phyloP scores from a whole-genome alignment of 2,797 vertebrate species.

The Tragelaphus eurycerus region DNA sequence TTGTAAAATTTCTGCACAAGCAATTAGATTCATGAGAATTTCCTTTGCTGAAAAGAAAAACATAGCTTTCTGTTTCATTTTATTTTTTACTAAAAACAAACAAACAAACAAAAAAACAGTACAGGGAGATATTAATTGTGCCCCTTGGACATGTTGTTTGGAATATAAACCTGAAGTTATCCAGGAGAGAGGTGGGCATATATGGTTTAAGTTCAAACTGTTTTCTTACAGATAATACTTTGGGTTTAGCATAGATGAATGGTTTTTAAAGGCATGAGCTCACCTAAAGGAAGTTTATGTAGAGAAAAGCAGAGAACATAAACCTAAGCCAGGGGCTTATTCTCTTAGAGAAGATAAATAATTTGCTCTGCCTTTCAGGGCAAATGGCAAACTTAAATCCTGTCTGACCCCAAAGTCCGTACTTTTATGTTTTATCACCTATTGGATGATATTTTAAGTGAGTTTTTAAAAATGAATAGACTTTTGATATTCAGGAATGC shows the following conservation, averaged over 20 bases:
- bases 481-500: background rate
- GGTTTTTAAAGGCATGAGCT: background rate
- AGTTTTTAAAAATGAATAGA: constrained; percentile 7
- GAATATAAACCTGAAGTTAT: background rate
- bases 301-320: background rate
- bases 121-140: background rate
- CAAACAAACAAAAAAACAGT: too few species aligned
- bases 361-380: background rate
- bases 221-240: background rate
- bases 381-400: background rate
- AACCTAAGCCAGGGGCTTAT: background rate
- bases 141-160: background rate
- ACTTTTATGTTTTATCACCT: constrained; percentile 1
- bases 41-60: background rate
- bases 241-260: background rate
- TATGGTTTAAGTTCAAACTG: background rate
- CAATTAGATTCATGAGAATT: background rate
- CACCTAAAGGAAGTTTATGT: background rate
- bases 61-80: background rate
- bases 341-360: background rate
- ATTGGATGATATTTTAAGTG: constrained; percentile 5
- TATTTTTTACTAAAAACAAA: background rate
- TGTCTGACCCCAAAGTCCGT: background rate
- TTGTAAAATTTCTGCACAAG: background rate
- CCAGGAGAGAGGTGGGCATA: background rate